These are phyloP conservation scores for Hydrotaea cyrtoneurina DNA, from an alignment of 2,888 invertebrate genomes.

Conservation along the genomic window DNA sequence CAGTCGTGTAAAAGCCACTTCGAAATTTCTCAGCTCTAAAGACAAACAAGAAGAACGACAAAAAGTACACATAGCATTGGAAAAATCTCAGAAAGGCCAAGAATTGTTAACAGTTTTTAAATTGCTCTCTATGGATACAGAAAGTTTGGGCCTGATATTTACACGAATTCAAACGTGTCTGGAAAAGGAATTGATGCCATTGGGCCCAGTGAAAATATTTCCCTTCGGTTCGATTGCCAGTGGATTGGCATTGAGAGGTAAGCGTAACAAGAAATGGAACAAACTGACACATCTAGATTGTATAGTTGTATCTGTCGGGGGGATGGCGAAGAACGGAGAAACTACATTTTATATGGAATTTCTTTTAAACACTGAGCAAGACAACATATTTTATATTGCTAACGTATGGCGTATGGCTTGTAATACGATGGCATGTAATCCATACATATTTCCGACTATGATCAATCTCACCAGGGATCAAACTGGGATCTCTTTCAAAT, in stretches of 20 bases:
- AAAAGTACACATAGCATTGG: constrained; percentile 65
- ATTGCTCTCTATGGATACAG: constrained; percentile 69
- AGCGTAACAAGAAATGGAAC: constrained; percentile 59
- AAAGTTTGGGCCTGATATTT: constrained; percentile 70
- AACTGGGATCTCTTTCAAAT: too few relatives aligned
- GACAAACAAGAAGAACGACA: constrained; percentile 70
- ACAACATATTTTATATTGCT: too few relatives aligned
- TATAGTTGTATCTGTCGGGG: too few relatives aligned
- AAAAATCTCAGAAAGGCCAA: constrained; percentile 61
- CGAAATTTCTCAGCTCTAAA: constrained; percentile 67
- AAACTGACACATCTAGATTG: too few relatives aligned
- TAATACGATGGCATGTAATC: too few relatives aligned
- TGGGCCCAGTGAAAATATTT: constrained; percentile 75
- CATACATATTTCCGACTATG: too few relatives aligned
- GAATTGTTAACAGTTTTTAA: constrained; percentile 71
- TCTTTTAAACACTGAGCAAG: too few relatives aligned
- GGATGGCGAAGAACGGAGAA: too few relatives aligned
- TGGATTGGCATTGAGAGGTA: constrained; percentile 85
- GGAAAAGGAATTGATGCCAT: constrained; percentile 75
- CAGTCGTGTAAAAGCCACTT: constrained; percentile 60
- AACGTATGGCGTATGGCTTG: too few relatives aligned
- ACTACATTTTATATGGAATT: too few relatives aligned
- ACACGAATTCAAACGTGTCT: constrained; percentile 71
- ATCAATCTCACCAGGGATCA: too few relatives aligned
- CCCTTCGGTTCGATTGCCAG: constrained; percentile 89